Evolutionary conservation across 1,140 invertebrate genomes (phyloP).

Genomic region (Zophobas atratus): DNA sequence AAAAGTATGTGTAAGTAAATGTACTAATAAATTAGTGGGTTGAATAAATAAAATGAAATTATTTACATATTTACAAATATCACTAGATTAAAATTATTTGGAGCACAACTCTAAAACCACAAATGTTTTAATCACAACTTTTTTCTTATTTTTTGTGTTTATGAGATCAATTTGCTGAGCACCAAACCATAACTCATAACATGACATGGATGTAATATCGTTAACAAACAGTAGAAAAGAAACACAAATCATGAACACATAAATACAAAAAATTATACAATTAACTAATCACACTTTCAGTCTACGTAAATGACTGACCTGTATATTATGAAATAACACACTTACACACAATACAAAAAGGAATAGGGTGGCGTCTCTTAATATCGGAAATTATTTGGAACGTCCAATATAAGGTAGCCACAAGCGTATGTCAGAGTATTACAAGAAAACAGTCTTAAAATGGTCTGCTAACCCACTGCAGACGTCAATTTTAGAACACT

Average conservation of each 20-base stretch:
- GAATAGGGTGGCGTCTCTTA: constrained; percentile 23
- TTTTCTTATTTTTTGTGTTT: constrained; percentile 13
- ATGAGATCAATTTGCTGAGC: constrained; percentile 48
- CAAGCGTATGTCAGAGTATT: constrained; percentile 47
- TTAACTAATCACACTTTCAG: constrained; percentile 38
- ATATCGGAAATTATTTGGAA: constrained; percentile 32
- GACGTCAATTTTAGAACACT: constrained; percentile 44
- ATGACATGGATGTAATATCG: constrained; percentile 2
- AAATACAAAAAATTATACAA: constrained; percentile 18
- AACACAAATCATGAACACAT: constrained; percentile 28
- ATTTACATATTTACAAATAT: constrained; percentile 40
- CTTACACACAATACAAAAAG: constrained; percentile 34
- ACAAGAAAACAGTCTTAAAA: constrained; percentile 44
- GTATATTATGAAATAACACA: constrained; percentile 39
- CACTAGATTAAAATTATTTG: constrained; percentile 36
- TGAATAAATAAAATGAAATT: constrained; percentile 34
- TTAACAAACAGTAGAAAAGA: constrained; percentile 6
- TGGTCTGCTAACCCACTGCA: constrained; percentile 22
- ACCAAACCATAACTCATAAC: constrained; percentile 27
- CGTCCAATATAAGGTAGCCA: constrained; percentile 28
- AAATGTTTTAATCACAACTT: constrained; percentile 38
- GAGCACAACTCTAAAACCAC: constrained; percentile 41
- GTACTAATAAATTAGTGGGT: constrained; percentile 21
- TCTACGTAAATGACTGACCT: constrained; percentile 44
- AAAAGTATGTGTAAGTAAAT: constrained; percentile 14